Base-by-base conservation (phyloP, 2,797 vertebrate genomes). In the Eospalax fontanierii region DNA sequence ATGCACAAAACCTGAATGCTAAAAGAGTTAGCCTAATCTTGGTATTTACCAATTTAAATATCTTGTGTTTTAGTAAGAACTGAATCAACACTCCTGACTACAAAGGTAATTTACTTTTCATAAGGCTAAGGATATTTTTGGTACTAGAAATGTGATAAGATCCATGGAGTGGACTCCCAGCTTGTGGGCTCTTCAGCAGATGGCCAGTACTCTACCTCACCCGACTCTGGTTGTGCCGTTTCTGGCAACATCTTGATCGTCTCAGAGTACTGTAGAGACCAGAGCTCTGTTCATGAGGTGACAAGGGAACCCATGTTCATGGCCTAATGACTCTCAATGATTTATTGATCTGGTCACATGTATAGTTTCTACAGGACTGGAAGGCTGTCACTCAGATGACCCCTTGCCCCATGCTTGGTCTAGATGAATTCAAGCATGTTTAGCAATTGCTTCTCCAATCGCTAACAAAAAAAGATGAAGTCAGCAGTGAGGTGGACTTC, bases 1-100 rank as follows among this genome's bases (percentile, higher is more conserved):
- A 59, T 63, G 1, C n/a, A 18, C 4, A 30, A 66, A 26, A 1
- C 0, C 26, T 90, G 22, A 33, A 21, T 93, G 28, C 33, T 90
- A 63, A 2, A 57, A 75, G 57, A 54, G 65, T 93, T 28, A 4
- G 0, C 68, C 12, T 12, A 68, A 79, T 63, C 22, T 73, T 80
- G 46, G 30, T 79, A 59, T 88, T 74, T 84, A 24, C 14, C 50
- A 46, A 22, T 26, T 92, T 87, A 68, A 73, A 21, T 65, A 50
- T 57, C 38, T 83, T 22, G 73, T 57, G n/a, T 57, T 28, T 91
- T 95, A 94, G 28, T 68, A 85, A 87, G n/a, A 85, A 89, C 75
- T 30, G 22, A 89, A 54, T 66, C 15, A 74, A 50, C 35, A 4
- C 19, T 68, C 24, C 3, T 78, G 24, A 50, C 46, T 83, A 63